Evolutionary conservation across 1,140 invertebrate genomes (phyloP), one percentile per base, ranked within the genome.

Genomic region (Notospermus geniculatus): DNA sequence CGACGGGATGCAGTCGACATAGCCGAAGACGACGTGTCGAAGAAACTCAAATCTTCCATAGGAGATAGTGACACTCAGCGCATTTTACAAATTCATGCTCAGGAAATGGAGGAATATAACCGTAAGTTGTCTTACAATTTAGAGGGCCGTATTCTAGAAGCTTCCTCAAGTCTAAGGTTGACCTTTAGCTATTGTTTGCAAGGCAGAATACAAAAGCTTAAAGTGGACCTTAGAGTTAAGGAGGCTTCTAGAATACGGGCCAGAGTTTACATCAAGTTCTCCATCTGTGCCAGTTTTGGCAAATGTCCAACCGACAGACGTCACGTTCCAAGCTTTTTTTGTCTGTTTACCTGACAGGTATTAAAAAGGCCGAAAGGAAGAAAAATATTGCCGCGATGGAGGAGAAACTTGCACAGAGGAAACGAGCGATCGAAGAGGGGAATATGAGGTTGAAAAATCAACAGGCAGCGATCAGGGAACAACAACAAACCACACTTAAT

Each of bases 391-490:
- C 36, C 17, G 58, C 39, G 41, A 27, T 66, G 54, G 56, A 62
- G 30, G 64, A 66, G 41, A 56, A 53, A 32, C 50, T 66, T 19
- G 60, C 53, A 2, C 53, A 65, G 55, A 22, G 63, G 36, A 60
- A 61, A 29, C 13, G 57, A 50, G 55, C 36, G 45, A 54, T 39
- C 25, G 54, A 29, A 45, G 60, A 62, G 28, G 55, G 39, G 43
- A 43, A 58, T 23, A 15, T 29, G 23, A 19, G 53, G 36, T 46
- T 41, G 15, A 2, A 19, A 27, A 36, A n/a, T 23, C 58, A 60
- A 58, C 43, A 62, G 41, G 27, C 22, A 22, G 41, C 17, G 9
- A 36, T 59, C 41, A 55, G 32, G 32, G 63, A 64, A 41, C 50
- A 64, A 39, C 63, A 64, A 46, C 50, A 64, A 36, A 55, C 25